Percentiles rank a stretch among this genome's conserved stretches.
These are phyloP conservation scores for Corvus moneduloides DNA, from an alignment of 2,113 vertebrate species.

Conservation along the genomic window DNA sequence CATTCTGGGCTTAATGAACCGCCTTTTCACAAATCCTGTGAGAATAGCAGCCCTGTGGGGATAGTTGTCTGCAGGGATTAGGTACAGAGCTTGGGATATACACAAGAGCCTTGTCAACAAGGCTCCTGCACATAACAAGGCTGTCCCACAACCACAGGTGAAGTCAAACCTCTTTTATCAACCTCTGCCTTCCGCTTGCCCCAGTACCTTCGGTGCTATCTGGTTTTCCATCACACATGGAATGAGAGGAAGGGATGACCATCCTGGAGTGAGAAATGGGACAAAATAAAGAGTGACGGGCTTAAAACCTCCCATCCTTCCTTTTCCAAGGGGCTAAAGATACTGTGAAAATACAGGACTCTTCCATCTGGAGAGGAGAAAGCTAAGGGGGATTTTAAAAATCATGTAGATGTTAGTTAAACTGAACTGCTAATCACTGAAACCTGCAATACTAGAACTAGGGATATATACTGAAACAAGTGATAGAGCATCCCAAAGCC, in stretches of 20 bases:
- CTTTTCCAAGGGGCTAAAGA: not conserved
- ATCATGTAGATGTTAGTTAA: not conserved
- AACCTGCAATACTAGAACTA: not conserved
- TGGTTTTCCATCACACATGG: not conserved
- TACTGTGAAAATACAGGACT: not conserved
- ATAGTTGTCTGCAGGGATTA: not conserved
- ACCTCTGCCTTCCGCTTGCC: not conserved
- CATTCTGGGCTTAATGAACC: not conserved
- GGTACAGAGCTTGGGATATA: not conserved
- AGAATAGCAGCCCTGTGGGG: not conserved
- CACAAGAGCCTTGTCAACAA: not conserved
- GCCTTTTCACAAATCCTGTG: not conserved
- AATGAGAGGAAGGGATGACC: not conserved
- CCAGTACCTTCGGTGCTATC: rapidly evolving
- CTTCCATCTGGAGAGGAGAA: not conserved
- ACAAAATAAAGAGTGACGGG: not conserved
- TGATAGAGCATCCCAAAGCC: not conserved
- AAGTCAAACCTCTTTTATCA: not conserved
- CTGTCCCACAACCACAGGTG: not conserved
- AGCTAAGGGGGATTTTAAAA: not conserved
- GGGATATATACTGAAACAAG: not conserved
- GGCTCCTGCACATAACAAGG: not conserved
- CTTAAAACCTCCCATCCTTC: not conserved
- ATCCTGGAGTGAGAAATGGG: not conserved
- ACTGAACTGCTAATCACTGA: not conserved